A percentile compares a stretch with the other conserved stretches of the same genome.
Conservation (phyloP, 2,113 vertebrate genomes). For the Bujurquina vittata region DNA sequence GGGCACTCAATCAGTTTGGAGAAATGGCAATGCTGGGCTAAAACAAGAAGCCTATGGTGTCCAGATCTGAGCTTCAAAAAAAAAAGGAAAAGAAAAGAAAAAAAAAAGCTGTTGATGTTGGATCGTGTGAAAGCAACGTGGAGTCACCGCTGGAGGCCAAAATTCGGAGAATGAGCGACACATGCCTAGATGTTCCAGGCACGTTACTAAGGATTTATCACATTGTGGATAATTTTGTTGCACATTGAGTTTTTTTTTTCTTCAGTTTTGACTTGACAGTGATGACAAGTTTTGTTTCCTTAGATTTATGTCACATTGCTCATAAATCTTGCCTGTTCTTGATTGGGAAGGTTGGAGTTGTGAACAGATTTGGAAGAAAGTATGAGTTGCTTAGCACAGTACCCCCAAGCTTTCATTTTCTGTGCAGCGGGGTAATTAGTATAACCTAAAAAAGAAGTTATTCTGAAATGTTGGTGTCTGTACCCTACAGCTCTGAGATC, state of each 20-base stretch:
- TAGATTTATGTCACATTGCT: neutral
- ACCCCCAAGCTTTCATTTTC: conserved; percentile 23
- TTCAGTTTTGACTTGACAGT: conserved; percentile 30
- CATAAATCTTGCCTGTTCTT: neutral
- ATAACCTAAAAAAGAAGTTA: neutral
- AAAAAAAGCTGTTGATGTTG: neutral
- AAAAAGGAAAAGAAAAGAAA: neutral
- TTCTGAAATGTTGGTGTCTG: conserved; percentile 15
- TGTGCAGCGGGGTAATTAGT: conserved; percentile 9
- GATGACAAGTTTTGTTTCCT: conserved; percentile 24
- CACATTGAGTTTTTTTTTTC: conserved; percentile 38
- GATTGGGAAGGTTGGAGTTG: conserved; percentile 18
- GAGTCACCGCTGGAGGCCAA: conserved; percentile 13
- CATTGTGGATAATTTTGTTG: conserved; percentile 25
- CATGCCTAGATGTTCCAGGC: conserved; percentile 6
- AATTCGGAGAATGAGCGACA: conserved; percentile 17
- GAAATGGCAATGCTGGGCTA: neutral
- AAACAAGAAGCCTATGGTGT: conserved; percentile 1
- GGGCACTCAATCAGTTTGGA: conserved; percentile 29
- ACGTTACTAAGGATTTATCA: conserved; percentile 15
- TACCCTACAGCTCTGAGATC: conserved; percentile 11
- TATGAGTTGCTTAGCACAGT: conserved; percentile 20
- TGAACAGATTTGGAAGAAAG: conserved; percentile 35
- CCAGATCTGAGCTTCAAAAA: neutral
- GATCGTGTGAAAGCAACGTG: neutral